A percentile compares a stretch with the other conserved stretches of the same genome.
Evolutionary conservation across 30 jellyfish, hydroid and myxozoan species (phyloP).

Genomic region (Aurelia coerulea): DNA sequence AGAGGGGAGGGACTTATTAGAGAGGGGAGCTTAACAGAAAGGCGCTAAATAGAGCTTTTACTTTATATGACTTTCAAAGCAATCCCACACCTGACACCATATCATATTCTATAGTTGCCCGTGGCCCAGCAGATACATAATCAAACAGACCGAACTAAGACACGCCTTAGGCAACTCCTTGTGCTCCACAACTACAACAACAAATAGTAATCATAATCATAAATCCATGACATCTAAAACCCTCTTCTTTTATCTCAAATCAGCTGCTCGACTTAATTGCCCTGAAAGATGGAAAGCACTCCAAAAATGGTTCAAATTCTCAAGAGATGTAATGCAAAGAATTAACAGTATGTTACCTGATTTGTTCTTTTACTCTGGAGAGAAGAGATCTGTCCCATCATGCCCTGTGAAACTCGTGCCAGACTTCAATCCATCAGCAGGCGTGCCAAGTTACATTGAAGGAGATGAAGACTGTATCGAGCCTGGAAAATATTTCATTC

Average conservation of each 20-base stretch:
- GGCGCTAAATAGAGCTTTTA: no score
- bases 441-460: conserved; percentile 90
- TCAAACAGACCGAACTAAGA: no score
- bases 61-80: no score
- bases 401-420: conserved; percentile 78
- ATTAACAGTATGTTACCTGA: conserved; percentile 37
- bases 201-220: no score
- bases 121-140: no score
- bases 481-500: conserved; percentile 80
- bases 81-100: no score
- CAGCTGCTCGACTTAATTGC: conserved; percentile 68
- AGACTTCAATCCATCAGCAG: conserved; percentile 88
- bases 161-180: no score
- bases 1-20: no score
- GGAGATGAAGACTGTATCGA: conserved; percentile 81
- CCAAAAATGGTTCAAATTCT: conserved; percentile 71
- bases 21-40: no score
- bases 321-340: conserved; percentile 52
- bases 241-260: background rate
- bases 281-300: conserved; percentile 86
- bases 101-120: no score
- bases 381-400: conserved; percentile 67
- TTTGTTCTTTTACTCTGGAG: conserved; percentile 66
- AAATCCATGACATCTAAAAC: background rate
- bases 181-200: no score